These are phyloP conservation scores for Megaceryle maxima DNA, from an alignment of 2,113 vertebrate genomes.

Conservation along the genomic window DNA sequence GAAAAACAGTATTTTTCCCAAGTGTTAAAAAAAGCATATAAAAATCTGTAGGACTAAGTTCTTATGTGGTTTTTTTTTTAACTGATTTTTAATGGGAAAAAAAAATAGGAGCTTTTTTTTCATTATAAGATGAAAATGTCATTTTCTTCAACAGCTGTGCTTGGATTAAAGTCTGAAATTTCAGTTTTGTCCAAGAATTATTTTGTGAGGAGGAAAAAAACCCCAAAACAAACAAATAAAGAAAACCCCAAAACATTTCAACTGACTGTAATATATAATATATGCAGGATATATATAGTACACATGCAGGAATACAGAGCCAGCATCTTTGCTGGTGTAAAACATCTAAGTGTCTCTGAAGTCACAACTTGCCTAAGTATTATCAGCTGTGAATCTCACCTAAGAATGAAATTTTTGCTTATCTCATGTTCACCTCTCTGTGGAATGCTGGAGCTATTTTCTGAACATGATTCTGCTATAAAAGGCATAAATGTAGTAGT, in stretches of 20 bases:
- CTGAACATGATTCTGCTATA: neutral
- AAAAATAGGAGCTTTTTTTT: neutral
- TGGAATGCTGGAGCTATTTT: neutral
- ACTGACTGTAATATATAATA: slow-evolving; percentile 52
- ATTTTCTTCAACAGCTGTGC: slow-evolving; percentile 10
- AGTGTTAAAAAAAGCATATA: neutral
- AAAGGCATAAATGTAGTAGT: slow-evolving; percentile 4
- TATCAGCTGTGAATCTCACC: slow-evolving; percentile 53
- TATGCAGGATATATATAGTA: slow-evolving; percentile 65
- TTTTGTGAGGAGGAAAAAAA: neutral
- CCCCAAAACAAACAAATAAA: neutral
- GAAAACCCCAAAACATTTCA: neutral
- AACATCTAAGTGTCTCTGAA: slow-evolving; percentile 34
- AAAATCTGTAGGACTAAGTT: neutral
- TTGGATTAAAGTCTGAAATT: slow-evolving; percentile 31
- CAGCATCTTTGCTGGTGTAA: slow-evolving; percentile 26
- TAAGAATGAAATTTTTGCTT: neutral
- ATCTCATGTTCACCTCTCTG: slow-evolving; percentile 7
- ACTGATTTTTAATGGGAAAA: neutral
- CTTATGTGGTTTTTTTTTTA: rapidly evolving
- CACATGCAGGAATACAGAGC: slow-evolving; percentile 63
- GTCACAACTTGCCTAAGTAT: slow-evolving; percentile 41
- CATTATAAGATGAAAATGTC: slow-evolving; percentile 20
- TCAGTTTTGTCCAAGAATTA: slow-evolving; percentile 8
- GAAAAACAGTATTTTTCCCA: neutral